Evolutionary conservation across 35 echinoderm and acorn worm genomes (phyloP), one percentile per base, ranked within the genome.

Genomic region (Apostichopus japonicus): DNA sequence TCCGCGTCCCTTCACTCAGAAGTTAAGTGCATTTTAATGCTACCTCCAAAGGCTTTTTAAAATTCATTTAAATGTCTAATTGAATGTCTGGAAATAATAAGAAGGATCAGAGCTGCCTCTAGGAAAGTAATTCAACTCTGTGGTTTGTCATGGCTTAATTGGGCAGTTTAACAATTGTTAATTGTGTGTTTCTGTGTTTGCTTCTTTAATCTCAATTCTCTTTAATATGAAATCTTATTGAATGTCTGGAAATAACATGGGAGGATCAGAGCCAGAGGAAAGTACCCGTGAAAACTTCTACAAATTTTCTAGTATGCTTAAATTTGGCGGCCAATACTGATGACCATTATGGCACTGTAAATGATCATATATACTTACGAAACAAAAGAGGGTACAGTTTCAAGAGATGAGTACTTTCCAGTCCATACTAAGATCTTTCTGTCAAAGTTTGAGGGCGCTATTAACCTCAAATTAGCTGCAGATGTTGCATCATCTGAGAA

Each of bases 371-470:
- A n/a, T 55, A 90, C 93, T 95, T 87, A 95, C 94, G 94, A 92
- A 22, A 95, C 94, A 16, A 92, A 88, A 77, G 84, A 19, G 22
- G 94, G 94, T n/a, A 95, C 90, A 21, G 86, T 89, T 65, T 92
- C 65, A 53, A 84, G 55, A 22, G 94, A 87, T 75, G 91, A 72
- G 76, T 92, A 95, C 72, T 79, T 92, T 87, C 94, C 94, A 19
- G 90, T 88, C 80, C 82, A 92, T 24, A 95, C 94, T 71, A 95
- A 78, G 79, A 95, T 76, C 77, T 84, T 91, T 75, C 76, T 83
- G 58, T 95, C 94, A 52, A 95, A 24, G 73, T 88, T 91, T 55
- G 65, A 78, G 56, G 94, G 94, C 53, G 72, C 15, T 72, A 84
- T 84, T 57, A 58, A 55, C 81, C 81, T 84, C 55, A 59, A 53